Evolutionary conservation across 2,113 vertebrate species (phyloP), one percentile per base, ranked within the genome.

Genomic region (Salvelinus namaycush): DNA sequence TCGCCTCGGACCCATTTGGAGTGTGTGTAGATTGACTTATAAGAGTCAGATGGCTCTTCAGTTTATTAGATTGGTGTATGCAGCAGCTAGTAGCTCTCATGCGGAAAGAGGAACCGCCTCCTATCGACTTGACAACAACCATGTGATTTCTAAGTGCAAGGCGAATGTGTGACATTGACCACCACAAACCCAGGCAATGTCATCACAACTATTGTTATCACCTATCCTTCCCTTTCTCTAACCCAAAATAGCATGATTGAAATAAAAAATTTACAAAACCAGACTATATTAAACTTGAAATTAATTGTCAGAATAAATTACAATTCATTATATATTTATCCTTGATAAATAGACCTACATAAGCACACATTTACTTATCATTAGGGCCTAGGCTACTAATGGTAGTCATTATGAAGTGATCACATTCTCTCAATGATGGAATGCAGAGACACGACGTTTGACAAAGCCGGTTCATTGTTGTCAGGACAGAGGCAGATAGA

Each of bases 51-150:
- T 72, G 34, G 64, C 75, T 11, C 11, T 44, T 9, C 26, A 18
- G 66, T 60, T 44, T 67, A 48, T 60, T 16, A 16, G 16, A 39
- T 11, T 26, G 24, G 49, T 49, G 44, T 16, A 59, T 66, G 72
- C 64, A 70, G 59, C 20, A 62, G 59, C 51, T 18, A 62, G 9
- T 5, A 48, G 74, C 66, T 70, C 73, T 64, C 59, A 68, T 44
- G 48, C 44, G 70, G 31, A 78, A 76, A 76, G 77, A 78, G 81
- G 86, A 87, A 87, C 79, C 85, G 77, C 81, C 68, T 85, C 81
- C 81, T 73, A 65, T 69, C 27, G 8, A 74, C 70, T 68, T 44
- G 77, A 85, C 83, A 79, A 76, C 81, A 79, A 85, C 76, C 81
- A 72, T 70, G 75, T 12, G 81, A 83, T 74, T 73, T 71, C 73